Evolutionary conservation across 2,888 invertebrate species (phyloP).

Genomic region (Sipha maydis): DNA sequence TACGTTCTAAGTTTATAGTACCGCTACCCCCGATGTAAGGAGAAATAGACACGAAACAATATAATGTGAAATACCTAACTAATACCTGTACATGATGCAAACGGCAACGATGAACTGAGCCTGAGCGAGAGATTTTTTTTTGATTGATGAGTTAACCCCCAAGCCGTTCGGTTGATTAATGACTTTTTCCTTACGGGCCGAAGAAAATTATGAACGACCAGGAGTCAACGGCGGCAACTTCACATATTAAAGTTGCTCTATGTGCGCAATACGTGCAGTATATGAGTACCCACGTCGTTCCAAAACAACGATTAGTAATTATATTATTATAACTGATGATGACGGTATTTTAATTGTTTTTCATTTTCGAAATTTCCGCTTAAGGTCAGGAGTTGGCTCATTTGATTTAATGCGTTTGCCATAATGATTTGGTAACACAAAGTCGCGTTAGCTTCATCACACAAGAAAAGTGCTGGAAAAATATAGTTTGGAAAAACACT

Average conservation of each 20-base stretch:
- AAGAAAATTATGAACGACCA: slow-evolving; percentile 22
- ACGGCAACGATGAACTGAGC: not conserved
- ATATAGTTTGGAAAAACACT: no score
- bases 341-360: not conserved
- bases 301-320: slow-evolving; percentile 37
- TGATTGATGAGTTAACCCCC: slow-evolving; percentile 41
- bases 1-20: not conserved
- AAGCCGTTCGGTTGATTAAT: slow-evolving; percentile 26
- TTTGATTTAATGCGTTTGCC: not conserved
- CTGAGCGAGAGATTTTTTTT: not conserved
- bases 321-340: not conserved
- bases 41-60: not conserved
- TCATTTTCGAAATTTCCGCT: slow-evolving; percentile 1
- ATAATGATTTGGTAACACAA: not conserved
- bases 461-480: not conserved
- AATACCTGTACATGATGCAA: not conserved
- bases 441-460: not conserved
- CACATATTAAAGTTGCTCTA: not conserved
- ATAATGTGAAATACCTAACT: not conserved
- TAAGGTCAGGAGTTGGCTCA: not conserved
- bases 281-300: not conserved
- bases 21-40: not conserved
- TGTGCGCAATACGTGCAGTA: not conserved
- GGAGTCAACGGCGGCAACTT: not conserved
- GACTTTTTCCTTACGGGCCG: not conserved